Percentiles rank a stretch among this genome's conserved stretches.
Conservation (phyloP, 2,113 vertebrate species). For the Indicator indicator region DNA sequence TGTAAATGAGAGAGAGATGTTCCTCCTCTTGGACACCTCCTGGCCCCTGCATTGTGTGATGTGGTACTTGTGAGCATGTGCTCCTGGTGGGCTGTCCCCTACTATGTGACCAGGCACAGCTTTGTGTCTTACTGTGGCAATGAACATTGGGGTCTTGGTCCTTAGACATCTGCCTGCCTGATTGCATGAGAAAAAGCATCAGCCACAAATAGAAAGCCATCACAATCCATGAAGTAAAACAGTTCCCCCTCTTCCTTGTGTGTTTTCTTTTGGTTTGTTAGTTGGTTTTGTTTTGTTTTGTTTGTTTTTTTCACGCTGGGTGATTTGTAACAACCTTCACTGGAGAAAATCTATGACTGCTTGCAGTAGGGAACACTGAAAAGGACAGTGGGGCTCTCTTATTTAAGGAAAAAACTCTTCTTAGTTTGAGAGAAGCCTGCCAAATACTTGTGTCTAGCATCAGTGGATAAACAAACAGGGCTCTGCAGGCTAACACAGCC, state of each 20-base stretch:
- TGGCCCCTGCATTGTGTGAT: neutral
- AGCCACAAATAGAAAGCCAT: neutral
- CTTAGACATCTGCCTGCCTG: neutral
- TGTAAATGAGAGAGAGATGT: neutral
- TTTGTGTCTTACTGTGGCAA: neutral
- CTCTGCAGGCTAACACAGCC: neutral
- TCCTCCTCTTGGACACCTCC: neutral
- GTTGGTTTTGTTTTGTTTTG: too few relatives aligned
- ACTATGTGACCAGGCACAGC: neutral
- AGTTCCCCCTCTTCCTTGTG: neutral
- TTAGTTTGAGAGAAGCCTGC: neutral
- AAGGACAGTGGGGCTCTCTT: neutral
- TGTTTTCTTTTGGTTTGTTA: neutral
- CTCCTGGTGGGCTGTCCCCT: neutral
- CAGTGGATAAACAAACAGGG: neutral
- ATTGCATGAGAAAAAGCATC: neutral
- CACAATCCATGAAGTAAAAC: neutral
- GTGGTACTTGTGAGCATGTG: neutral
- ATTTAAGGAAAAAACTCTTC: neutral
- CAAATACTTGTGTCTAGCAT: neutral
- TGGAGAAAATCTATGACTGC: neutral
- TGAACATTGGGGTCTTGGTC: neutral
- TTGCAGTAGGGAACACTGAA: neutral
- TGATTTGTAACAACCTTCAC: neutral
- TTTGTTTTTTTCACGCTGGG: neutral